Conservation (phyloP, 1,140 invertebrate species). For the Gerris buenoi region DNA sequence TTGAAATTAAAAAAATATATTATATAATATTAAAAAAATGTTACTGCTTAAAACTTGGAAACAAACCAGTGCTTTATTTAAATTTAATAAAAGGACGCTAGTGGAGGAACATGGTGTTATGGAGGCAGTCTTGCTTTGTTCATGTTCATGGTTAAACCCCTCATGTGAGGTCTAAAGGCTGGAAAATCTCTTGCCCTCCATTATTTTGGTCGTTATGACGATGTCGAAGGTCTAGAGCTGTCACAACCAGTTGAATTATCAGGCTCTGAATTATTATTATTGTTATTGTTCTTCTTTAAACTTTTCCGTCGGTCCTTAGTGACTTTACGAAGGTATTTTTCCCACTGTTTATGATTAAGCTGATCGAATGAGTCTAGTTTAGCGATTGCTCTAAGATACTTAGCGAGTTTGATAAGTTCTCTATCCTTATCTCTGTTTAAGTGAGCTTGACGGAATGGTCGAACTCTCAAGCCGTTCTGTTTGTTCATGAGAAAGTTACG, state of each 20-base stretch:
- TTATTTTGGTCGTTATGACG: background rate
- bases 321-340: slow-evolving; percentile 45
- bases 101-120: too few relatives aligned
- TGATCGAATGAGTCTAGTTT: slow-evolving; percentile 63
- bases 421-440: slow-evolving; percentile 67
- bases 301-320: slow-evolving; percentile 13
- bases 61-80: background rate
- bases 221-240: background rate
- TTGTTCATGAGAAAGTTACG: slow-evolving; percentile 98
- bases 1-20: too few relatives aligned
- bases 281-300: slow-evolving; percentile 2
- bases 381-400: slow-evolving; percentile 76
- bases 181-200: background rate
- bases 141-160: too few relatives aligned
- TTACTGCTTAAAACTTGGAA: background rate
- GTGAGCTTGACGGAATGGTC: slow-evolving; percentile 79
- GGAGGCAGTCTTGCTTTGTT: too few relatives aligned
- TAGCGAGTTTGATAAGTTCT: slow-evolving; percentile 66
- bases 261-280: background rate
- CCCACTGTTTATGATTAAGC: slow-evolving; percentile 84
- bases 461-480: slow-evolving; percentile 77
- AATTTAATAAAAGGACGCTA: background rate
- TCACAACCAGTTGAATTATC: too few relatives aligned
- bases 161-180: background rate
- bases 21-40: background rate